Evolutionary conservation across 2,888 invertebrate species (phyloP), one percentile per base, ranked within the genome.

Genomic region (Onthophagus sagittarius): DNA sequence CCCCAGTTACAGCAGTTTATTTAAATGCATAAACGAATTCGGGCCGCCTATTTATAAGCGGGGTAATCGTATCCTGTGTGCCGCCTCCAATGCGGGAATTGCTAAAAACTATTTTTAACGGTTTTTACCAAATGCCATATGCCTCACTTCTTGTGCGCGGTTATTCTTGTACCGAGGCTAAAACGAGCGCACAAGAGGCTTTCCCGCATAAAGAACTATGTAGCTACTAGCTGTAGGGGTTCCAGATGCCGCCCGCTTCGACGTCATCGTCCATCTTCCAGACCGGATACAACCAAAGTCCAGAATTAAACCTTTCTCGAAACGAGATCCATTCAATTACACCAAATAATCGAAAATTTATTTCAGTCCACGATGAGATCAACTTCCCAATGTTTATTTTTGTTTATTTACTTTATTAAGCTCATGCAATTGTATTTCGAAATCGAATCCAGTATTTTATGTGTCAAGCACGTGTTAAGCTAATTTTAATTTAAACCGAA

Each of bases 91-190:
- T 73, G 73, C 70, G 64, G 62, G 71, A 71, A 73, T 73, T 71
- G 73, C 73, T 73, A 73, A 73, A 53, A 73, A 73, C 73, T 73
- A 73, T 73, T 73, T 73, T 73, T 73, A 73, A 73, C 72, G 72
- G n/a, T 62, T 70, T 67, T 70, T 72, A 15, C 13, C 63, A 65
- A 69, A 72, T 63, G 69, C 69, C 72, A 72, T 72, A 33, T 72
- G 72, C 33, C 39, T 72, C 62, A 69, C 69, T 72, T 72, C 70
- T 72, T 69, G 23, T 23, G 67, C 23, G 67, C n/a, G n/a, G 67
- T 32, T 67, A 67, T 67, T 67, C 31, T 23, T 23, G 67, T 23
- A 15, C 32, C 7, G 67, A 67, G 67, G 67, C 32, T 67, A 67
- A 67, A 67, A 67, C 67, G 67, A 32, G 67, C 23, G 15, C 53